A percentile compares a stretch with the other conserved stretches of the same genome.
Conservation (phyloP, 2,888 invertebrate species). For the Tipula vernalis region DNA sequence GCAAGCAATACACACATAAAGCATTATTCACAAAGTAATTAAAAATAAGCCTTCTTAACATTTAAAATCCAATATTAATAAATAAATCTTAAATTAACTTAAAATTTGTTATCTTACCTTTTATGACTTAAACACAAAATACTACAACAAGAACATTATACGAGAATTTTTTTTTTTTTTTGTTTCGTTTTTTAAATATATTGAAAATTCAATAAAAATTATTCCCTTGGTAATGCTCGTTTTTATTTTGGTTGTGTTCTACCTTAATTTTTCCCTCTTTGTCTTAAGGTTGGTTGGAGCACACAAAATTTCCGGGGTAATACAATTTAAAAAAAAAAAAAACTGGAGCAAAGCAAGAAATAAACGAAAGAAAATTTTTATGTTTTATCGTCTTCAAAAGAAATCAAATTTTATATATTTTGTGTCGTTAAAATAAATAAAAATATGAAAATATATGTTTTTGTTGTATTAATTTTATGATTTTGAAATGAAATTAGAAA, state of each 20-base stretch:
- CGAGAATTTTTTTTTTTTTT: not conserved
- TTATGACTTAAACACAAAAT: not conserved
- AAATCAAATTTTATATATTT: not conserved
- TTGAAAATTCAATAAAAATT: not conserved
- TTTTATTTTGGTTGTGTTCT: not conserved
- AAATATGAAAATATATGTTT: not conserved
- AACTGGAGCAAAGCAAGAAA: not conserved
- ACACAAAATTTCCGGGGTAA: not conserved
- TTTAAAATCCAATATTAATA: not conserved
- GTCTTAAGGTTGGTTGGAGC: not conserved
- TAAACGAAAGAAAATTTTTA: not conserved
- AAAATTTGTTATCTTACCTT: constrained; percentile 4
- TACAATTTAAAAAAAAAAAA: not conserved
- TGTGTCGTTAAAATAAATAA: constrained; percentile 4
- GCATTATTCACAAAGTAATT: not conserved
- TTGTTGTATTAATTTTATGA: constrained; percentile 4
- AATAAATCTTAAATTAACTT: not conserved
- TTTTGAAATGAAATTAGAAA: not conserved
- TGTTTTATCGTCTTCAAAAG: not conserved
- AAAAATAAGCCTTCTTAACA: not conserved
- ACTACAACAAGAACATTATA: not conserved
- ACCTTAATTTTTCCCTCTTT: not conserved
- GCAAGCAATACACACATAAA: not conserved
- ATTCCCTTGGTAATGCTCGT: not conserved
- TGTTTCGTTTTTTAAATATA: not conserved